These are phyloP conservation scores for Mycteria americana DNA, from an alignment of 2,797 vertebrate genomes.

Conservation along the genomic window DNA sequence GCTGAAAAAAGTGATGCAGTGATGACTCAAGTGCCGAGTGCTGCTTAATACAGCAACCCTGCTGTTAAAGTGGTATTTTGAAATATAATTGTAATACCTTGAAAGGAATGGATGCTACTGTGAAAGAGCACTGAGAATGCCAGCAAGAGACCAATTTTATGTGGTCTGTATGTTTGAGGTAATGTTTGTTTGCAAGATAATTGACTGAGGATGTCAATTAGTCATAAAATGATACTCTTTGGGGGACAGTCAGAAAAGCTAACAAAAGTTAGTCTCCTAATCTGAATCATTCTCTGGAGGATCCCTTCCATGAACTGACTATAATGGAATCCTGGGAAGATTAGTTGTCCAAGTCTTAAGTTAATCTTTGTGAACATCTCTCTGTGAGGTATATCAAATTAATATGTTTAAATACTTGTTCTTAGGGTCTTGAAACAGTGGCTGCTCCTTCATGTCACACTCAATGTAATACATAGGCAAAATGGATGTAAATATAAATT, in stretches of 20 bases:
- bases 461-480: background rate
- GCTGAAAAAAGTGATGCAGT: background rate
- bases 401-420: background rate
- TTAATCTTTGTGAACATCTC: background rate
- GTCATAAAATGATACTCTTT: background rate
- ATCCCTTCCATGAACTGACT: background rate
- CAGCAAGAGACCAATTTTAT: background rate
- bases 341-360: background rate
- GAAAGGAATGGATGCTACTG: background rate
- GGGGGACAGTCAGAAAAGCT: background rate
- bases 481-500: background rate
- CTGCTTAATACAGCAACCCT: background rate
- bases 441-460: background rate
- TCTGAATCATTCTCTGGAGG: background rate
- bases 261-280: background rate
- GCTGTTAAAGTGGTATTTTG: background rate
- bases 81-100: background rate
- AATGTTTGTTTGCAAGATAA: constrained; percentile 21
- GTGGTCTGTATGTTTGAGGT: background rate
- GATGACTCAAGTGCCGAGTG: background rate
- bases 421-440: background rate
- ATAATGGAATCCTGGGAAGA: background rate
- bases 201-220: background rate
- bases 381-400: background rate
- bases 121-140: background rate